phyloP scores from a whole-genome alignment of 2,888 invertebrate species.

The Mesoligia furuncula region DNA sequence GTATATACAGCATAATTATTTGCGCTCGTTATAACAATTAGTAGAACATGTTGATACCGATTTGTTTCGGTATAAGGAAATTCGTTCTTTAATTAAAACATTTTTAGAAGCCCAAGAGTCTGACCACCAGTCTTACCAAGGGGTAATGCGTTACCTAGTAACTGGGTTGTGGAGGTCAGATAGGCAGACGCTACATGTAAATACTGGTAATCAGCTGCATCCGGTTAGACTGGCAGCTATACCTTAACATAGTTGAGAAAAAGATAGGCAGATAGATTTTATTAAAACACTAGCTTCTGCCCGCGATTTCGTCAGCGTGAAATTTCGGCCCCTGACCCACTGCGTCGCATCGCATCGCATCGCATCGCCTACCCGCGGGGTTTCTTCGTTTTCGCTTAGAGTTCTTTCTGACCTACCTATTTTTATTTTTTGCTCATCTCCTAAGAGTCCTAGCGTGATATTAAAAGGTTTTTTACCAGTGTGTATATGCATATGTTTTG shows the following conservation, averaged over 20 bases:
- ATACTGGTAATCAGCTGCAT: not conserved
- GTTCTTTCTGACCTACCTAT: not conserved
- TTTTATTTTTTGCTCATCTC: not conserved
- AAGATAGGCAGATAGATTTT: not conserved
- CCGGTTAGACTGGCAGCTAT: no score
- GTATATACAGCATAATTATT: conserved; percentile 25
- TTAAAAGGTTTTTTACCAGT: no score
- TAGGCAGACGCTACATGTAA: no score
- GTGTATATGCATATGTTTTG: no score
- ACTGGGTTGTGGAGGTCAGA: not conserved
- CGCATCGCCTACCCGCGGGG: not conserved
- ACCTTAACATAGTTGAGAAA: not conserved
- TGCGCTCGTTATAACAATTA: not conserved
- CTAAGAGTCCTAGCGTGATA: not conserved
- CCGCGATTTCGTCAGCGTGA: not conserved
- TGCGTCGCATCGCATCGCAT: not conserved
- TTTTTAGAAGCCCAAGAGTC: not conserved
- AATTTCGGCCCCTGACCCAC: not conserved
- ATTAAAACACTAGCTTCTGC: not conserved
- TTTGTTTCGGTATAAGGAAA: conserved; percentile 7
- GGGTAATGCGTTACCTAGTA: not conserved
- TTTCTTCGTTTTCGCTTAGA: not conserved
- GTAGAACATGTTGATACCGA: conserved; percentile 4
- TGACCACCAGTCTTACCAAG: not conserved
- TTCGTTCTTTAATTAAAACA: not conserved